Conservation (phyloP, 2,113 vertebrate species). For the Xyliphius kryptos region DNA sequence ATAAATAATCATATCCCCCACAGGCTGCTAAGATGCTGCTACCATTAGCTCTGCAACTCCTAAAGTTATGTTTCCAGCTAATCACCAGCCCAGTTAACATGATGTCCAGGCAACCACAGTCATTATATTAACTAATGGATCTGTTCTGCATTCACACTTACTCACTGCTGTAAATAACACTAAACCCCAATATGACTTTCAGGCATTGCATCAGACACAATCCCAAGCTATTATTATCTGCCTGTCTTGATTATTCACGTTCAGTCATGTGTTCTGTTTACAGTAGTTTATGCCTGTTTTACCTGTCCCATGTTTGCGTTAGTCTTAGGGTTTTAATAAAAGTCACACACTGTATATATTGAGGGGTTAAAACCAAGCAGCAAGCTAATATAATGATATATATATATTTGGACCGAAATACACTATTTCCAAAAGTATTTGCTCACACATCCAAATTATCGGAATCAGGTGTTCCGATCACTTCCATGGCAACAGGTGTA, state of each 20-base stretch:
- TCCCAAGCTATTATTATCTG: constrained; percentile 10
- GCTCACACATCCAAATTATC: too few relatives aligned
- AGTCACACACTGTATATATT: constrained; percentile 3
- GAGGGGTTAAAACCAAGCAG: background rate
- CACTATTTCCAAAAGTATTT: too few relatives aligned
- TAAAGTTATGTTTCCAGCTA: background rate
- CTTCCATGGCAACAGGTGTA: too few relatives aligned
- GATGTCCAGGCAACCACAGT: background rate
- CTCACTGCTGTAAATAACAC: background rate
- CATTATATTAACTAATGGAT: background rate
- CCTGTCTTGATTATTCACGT: constrained; percentile 12
- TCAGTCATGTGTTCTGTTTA: background rate
- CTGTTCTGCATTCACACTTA: background rate
- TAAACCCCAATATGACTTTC: background rate
- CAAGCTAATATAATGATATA: background rate
- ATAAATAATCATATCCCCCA: constrained; percentile 25
- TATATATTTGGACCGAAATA: too few relatives aligned
- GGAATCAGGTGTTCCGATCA: too few relatives aligned
- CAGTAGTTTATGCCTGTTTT: background rate
- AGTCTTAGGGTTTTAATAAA: constrained; percentile 1
- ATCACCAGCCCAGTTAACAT: background rate
- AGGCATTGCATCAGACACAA: background rate
- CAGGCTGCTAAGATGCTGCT: constrained; percentile 12
- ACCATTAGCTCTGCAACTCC: constrained; percentile 2
- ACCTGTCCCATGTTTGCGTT: background rate